A percentile compares a stretch with the other conserved stretches of the same genome.
Conservation (phyloP, 23 tunicate species). For the Oikopleura vanhoeffeni region DNA sequence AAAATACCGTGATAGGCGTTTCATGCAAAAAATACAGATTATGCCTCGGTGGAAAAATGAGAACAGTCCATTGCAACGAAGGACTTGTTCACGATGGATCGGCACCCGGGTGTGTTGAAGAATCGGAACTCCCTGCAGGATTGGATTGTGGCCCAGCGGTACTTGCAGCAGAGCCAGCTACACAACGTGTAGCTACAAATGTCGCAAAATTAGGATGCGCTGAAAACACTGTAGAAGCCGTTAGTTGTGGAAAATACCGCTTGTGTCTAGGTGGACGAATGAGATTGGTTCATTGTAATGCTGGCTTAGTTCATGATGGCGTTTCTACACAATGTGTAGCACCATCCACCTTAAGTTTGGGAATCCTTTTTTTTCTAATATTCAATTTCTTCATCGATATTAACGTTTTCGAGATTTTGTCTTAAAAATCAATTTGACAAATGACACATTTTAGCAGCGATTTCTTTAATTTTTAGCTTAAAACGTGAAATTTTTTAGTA, state of each 20-base stretch:
- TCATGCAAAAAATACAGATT: background rate
- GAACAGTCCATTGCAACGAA: background rate
- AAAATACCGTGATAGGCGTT: background rate
- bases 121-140: background rate
- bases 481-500: too few species aligned
- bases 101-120: background rate
- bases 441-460: too few species aligned
- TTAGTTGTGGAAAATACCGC: background rate
- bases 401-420: too few species aligned
- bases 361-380: too few species aligned
- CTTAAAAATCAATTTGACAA: too few species aligned
- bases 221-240: background rate
- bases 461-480: too few species aligned
- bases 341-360: too few species aligned
- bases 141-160: background rate
- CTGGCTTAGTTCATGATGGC: background rate
- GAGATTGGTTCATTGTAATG: too few species aligned
- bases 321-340: background rate
- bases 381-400: too few species aligned
- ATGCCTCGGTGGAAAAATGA: background rate
- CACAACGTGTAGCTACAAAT: too few species aligned
- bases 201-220: background rate
- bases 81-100: background rate
- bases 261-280: too few species aligned
- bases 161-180: background rate